Base-by-base conservation (phyloP, 92 coral and sea anemone genomes). In the Montipora capitata region DNA sequence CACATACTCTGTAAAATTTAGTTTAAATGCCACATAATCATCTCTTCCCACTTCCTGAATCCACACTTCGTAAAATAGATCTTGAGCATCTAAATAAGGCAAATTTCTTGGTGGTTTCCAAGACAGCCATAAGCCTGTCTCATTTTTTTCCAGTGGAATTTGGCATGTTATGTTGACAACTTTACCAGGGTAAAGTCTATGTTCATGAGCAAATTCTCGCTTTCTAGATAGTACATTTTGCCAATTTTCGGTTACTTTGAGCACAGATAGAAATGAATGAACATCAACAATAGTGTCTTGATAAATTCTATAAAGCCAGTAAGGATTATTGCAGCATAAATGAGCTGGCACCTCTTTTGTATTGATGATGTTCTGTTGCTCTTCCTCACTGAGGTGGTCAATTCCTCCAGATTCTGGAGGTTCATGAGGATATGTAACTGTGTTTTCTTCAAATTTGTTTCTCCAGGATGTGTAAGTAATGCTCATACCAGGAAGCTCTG, bases 281-380 rank as follows among this genome's bases (percentile, higher is more conserved):
- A 92, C 85, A 72, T 97, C 98, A 8, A 97, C 95, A 79, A 84
- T 52, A 10, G 99, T 98, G 76, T 98, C 99, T 76, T 98, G 99
- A 68, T 98, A 98, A 63, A 98, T 98, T 89, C 99, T 88, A 62
- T 85, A 98, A 35, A 98, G 77, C 99, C 99, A 98, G 76, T 88
- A 89, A 16, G 99, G 98, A 67, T 96, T 82, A 10, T 76, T 88
- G 77, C 99, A 98, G 75, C 99, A 98, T 15, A 92, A 74, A 88
- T 98, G 99, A 11, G 18, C 78, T 10, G 99, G 94, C 13, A 98
- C 91, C 51, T 94, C 96, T 38, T 73, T 82, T 12, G 98, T 61
- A 40, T 76, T 90, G 71, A 74, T 58, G 3, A 98, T 79, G 20
- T 49, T 54, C 41, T 73, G 83, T 80, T 92, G 99, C 38, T 90